Evolutionary conservation across 1,140 invertebrate genomes (phyloP).

Genomic region (Ptiloglossa arizonensis): DNA sequence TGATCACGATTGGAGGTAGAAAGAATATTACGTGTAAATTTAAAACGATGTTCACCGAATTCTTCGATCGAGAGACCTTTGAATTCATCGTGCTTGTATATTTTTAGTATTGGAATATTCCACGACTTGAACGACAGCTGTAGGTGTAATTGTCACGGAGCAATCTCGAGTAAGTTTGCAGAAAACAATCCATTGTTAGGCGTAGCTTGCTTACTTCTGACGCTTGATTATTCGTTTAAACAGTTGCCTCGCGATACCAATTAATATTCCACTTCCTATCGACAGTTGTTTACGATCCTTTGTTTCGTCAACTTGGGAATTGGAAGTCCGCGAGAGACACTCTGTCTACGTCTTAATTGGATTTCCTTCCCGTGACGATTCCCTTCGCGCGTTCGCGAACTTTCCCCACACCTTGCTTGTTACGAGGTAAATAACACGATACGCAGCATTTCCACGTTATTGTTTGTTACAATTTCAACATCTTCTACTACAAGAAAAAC

Average conservation of each 20-base stretch:
- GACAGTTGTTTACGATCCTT: slow-evolving; percentile 7
- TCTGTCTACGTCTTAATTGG: slow-evolving; percentile 18
- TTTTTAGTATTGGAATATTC: no score
- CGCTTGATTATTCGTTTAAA: background rate
- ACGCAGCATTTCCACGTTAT: no score
- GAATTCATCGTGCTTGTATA: no score
- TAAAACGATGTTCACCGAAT: no score
- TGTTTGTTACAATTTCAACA: no score
- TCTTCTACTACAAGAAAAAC: no score
- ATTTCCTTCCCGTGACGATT: slow-evolving; percentile 12
- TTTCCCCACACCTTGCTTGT: background rate
- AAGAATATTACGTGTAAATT: no score
- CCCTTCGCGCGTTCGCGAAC: background rate
- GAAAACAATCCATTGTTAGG: background rate
- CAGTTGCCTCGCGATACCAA: background rate
- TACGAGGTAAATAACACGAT: no score
- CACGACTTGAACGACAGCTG: no score
- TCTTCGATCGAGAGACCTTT: no score
- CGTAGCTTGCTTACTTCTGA: background rate
- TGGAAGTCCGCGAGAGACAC: background rate
- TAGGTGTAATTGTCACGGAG: background rate
- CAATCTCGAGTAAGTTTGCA: background rate
- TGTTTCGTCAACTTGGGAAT: slow-evolving; percentile 1
- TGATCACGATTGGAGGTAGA: no score
- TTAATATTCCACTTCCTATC: slow-evolving; percentile 2